Conservation (phyloP, 2,888 invertebrate species). For the Parnassius smintheus region DNA sequence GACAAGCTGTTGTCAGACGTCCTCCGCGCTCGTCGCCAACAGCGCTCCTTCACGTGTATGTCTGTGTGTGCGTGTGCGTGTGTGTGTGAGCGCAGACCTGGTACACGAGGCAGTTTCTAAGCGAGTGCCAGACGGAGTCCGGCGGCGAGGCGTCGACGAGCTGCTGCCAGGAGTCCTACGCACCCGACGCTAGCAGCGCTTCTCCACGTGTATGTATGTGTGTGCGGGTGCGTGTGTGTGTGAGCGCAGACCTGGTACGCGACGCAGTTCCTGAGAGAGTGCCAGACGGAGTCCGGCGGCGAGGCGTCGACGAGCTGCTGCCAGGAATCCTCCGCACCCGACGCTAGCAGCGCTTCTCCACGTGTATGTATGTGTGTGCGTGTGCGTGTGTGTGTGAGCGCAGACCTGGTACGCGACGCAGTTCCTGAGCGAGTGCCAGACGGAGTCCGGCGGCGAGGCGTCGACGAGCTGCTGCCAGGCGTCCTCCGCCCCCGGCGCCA, state of each 20-base stretch:
- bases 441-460: constrained; percentile 51
- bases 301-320: constrained; percentile 51
- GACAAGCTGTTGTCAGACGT: too few relatives aligned
- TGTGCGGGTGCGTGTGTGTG: neutral
- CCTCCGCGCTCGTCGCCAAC: too few relatives aligned
- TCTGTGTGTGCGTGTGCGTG: too few relatives aligned
- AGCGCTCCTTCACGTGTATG: too few relatives aligned
- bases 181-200: too few relatives aligned
- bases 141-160: too few relatives aligned
- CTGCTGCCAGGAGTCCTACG: too few relatives aligned
- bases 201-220: too few relatives aligned
- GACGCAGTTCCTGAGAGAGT: constrained; percentile 67
- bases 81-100: too few relatives aligned
- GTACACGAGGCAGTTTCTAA: too few relatives aligned
- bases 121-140: too few relatives aligned
- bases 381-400: neutral
- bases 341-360: constrained; percentile 51
- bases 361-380: too few relatives aligned
- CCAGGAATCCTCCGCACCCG: constrained; percentile 60
- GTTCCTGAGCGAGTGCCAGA: constrained; percentile 70
- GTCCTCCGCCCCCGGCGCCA: constrained; percentile 54
- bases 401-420: constrained; percentile 70
- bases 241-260: constrained; percentile 60
- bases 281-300: constrained; percentile 62
- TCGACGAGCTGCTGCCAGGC: constrained; percentile 59